Evolutionary conservation across 2,113 vertebrate species (phyloP).

Genomic region (Stigmatopora argus): DNA sequence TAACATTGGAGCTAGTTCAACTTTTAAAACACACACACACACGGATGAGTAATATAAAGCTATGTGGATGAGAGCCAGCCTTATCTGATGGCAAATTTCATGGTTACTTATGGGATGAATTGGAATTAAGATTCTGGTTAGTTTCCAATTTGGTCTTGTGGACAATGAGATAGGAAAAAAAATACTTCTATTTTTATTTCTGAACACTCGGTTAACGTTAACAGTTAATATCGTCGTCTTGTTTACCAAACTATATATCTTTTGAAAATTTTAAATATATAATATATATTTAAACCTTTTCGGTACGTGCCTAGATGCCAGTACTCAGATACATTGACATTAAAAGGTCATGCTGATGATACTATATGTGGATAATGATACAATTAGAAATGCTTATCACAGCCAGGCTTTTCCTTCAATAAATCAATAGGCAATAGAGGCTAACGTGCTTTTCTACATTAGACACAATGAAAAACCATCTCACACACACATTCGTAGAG

Average conservation of each 20-base stretch:
- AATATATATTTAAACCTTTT: neutral
- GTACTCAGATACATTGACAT: slow-evolving; percentile 1
- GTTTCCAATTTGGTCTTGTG: slow-evolving; percentile 41
- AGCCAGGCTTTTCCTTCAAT: neutral
- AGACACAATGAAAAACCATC: slow-evolving; percentile 11
- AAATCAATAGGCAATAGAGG: neutral
- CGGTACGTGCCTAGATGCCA: neutral
- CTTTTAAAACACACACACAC: neutral
- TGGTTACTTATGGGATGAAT: slow-evolving; percentile 25
- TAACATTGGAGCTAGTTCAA: slow-evolving; percentile 13
- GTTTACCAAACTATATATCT: neutral
- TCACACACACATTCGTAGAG: neutral
- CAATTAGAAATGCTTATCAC: neutral
- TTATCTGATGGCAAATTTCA: slow-evolving; percentile 41
- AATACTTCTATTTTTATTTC: neutral
- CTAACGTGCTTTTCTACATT: neutral
- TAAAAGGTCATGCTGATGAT: slow-evolving; percentile 1
- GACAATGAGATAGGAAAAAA: slow-evolving; percentile 4
- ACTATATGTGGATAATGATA: neutral
- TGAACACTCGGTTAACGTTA: neutral
- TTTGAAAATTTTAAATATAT: neutral
- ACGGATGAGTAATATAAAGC: slow-evolving; percentile 6
- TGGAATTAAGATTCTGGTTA: slow-evolving; percentile 29
- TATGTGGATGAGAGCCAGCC: neutral
- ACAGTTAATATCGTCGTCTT: no score